Evolutionary conservation across 2,888 invertebrate genomes (phyloP), one percentile per base, ranked within the genome.

Genomic region (Plagiodera versicolora): DNA sequence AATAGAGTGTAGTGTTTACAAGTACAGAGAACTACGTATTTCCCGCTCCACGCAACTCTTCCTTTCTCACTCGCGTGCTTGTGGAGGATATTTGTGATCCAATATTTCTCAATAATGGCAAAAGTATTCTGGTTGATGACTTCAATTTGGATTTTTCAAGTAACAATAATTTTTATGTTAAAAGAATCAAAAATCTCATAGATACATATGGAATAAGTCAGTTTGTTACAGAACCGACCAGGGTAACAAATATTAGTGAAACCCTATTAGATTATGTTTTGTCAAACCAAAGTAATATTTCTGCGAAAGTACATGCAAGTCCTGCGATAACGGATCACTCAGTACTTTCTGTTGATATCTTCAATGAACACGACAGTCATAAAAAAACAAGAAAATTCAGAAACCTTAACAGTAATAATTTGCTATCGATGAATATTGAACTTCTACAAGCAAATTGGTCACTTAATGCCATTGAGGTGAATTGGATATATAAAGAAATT

Each of bases 301-400:
- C 47, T 20, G 47, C 19, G 47, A 19, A 19, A 48, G 47, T 48
- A 48, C 47, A 19, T 20, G 18, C 47, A 48, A 48, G 18, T 48
- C 47, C 18, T 48, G 10, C 18, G 18, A 48, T 48, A 48, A 48
- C 19, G 5, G 47, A 48, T 48, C 18, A 48, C 19, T 17, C 47
- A 48, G 47, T 19, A 48, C 18, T 48, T 10, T 19, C 19, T 48
- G 47, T 48, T 48, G 11, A 48, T 19, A 48, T 48, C n/a, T 48
- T 20, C 19, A 32, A 32, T 32, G 32, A 32, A 32, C 32, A 32
- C 32, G 32, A 32, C 32, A 32, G 32, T 32, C 10, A 45, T 45
- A 16, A 48, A 19, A 19, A 48, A 48, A 20, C 47, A 19, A 48
- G n/a, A 48, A 48, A 48, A 48, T 48, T 48, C 47, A 48, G 47